Evolutionary conservation across 2,888 invertebrate genomes (phyloP).

Genomic region (Sinodicranocentrus sp.): DNA sequence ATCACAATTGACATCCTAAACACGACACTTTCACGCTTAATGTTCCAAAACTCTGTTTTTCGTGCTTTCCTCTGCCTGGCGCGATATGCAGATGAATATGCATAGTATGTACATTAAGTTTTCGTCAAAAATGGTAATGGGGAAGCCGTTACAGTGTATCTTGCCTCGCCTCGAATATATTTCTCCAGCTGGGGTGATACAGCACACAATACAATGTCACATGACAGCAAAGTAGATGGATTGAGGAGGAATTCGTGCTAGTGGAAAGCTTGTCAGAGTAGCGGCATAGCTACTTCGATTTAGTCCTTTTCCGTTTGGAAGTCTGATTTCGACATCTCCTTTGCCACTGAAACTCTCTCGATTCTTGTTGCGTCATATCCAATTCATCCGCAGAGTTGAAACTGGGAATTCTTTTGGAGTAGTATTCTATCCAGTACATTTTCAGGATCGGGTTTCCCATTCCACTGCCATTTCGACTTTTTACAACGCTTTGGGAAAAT

Average conservation of each 20-base stretch:
- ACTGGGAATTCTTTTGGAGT: neutral
- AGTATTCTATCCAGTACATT: neutral
- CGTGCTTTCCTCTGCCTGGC: neutral
- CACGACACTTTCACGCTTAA: slow-evolving; percentile 66
- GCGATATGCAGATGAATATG: slow-evolving; percentile 23
- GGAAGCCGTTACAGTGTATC: neutral
- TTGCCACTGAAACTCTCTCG: slow-evolving; percentile 4
- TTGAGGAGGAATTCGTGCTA: slow-evolving; percentile 19
- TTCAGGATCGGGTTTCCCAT: neutral
- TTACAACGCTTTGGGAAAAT: no score
- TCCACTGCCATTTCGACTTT: neutral
- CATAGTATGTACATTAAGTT: slow-evolving; percentile 16
- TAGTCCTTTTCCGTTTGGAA: slow-evolving; percentile 60
- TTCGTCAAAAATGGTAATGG: neutral
- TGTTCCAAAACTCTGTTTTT: slow-evolving; percentile 15
- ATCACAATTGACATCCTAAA: slow-evolving; percentile 69
- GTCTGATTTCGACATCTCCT: slow-evolving; percentile 67
- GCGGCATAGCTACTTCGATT: slow-evolving; percentile 42
- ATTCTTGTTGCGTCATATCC: slow-evolving; percentile 16
- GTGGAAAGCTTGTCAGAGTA: slow-evolving; percentile 6
- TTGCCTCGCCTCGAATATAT: neutral
- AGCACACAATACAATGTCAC: slow-evolving; percentile 28
- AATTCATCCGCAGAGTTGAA: slow-evolving; percentile 16
- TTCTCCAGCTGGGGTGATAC: slow-evolving; percentile 8
- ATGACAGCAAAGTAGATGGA: slow-evolving; percentile 32